phyloP scores from a whole-genome alignment of 2,888 invertebrate species.

The Rotaria socialis region DNA sequence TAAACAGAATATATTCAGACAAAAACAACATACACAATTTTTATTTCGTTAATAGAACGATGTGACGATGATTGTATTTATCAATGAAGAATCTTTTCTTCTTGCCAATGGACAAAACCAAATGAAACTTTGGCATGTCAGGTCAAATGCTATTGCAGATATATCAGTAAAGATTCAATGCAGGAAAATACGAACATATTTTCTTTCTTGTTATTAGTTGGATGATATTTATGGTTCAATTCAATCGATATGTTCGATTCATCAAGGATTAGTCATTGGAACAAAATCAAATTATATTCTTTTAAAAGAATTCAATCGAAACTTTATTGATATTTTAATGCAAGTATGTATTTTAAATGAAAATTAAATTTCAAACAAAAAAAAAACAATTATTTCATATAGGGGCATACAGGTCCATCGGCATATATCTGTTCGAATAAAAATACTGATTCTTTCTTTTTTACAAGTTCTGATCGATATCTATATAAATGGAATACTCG shows the following conservation, averaged over 20 bases:
- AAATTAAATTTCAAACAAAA: background rate
- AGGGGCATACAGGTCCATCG: background rate
- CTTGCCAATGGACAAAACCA: background rate
- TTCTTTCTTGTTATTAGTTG: background rate
- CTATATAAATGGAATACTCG: constrained; percentile 30
- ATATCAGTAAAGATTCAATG: background rate
- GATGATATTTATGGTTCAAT: background rate
- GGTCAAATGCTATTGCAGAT: background rate
- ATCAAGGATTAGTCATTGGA: background rate
- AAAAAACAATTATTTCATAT: background rate
- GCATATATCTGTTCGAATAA: background rate
- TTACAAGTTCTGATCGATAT: background rate
- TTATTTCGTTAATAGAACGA: background rate
- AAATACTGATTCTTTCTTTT: background rate
- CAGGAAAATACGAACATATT: background rate
- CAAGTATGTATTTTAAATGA: background rate
- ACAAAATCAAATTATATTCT: constrained; percentile 25
- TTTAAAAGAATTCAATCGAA: background rate
- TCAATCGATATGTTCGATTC: background rate
- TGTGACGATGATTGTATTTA: background rate
- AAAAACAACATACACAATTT: no score
- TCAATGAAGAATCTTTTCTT: background rate
- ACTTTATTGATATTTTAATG: background rate
- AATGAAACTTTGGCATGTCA: background rate
- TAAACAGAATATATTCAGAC: no score